Percentiles rank a stretch among this genome's conserved stretches.
These are phyloP conservation scores for Megalonaias nervosa DNA, from an alignment of 1,140 invertebrate species.

Conservation along the genomic window DNA sequence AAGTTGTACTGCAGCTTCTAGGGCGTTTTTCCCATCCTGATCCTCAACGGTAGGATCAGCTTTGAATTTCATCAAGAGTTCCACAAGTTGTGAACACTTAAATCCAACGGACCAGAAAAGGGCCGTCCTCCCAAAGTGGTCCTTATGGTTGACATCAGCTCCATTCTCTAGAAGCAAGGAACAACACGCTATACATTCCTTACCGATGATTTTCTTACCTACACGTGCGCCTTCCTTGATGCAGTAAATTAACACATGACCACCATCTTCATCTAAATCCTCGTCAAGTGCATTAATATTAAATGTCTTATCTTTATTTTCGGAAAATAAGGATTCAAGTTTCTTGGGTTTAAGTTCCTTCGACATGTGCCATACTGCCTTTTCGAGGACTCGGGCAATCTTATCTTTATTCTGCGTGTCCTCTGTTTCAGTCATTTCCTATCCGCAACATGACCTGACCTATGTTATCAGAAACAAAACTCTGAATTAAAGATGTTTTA, in stretches of 20 bases:
- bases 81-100: conserved; percentile 10
- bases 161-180: conserved; percentile 12
- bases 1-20: conserved; percentile 16
- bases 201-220: conserved; percentile 8
- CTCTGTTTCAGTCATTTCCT: too few relatives aligned
- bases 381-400: background rate
- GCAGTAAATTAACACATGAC: conserved; percentile 20
- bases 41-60: conserved; percentile 14
- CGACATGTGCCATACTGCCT: conserved; percentile 15
- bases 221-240: conserved; percentile 18
- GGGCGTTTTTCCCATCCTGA: conserved; percentile 23
- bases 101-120: conserved; percentile 23
- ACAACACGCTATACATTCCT: conserved; percentile 17
- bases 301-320: conserved; percentile 9
- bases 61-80: conserved; percentile 18
- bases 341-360: conserved; percentile 13
- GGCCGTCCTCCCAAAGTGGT: conserved; percentile 12
- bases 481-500: too few relatives aligned
- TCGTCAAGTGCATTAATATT: conserved; percentile 14
- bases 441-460: too few relatives aligned
- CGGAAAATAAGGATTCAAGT: conserved; percentile 10
- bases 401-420: too few relatives aligned
- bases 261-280: conserved; percentile 30
- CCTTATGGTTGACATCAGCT: conserved; percentile 18
- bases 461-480: too few relatives aligned